Evolutionary conservation across 2,113 vertebrate genomes (phyloP), one percentile per base, ranked within the genome.

Genomic region (Ochotona curzoniae): DNA sequence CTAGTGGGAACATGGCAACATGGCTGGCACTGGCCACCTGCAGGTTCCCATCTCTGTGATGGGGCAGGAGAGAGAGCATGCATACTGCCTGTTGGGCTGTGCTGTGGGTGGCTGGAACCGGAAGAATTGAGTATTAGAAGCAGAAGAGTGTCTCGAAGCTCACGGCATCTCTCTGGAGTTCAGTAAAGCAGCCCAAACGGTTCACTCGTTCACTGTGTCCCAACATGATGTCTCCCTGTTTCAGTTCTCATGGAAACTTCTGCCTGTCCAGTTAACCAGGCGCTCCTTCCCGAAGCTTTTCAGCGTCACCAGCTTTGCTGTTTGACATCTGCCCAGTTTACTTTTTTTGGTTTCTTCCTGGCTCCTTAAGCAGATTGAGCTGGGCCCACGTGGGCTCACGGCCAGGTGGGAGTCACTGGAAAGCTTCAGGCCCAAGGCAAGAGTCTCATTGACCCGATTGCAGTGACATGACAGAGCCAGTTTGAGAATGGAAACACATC

Each of bases 271-370:
- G 30, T 76, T 87, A 87, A 75, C 91, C 66, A 2, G 7, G 81
- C 3, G 12, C 78, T 84, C 25, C 17, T 64, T 63, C 91, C 66
- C 7, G 0, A 66, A 61, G 63, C 49, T 10, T 78, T 87, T 71
- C 15, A 30, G 44, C 26, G 18, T 89, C 81, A n/a, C 38, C 38
- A 57, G n/a, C 57, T 70, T 86, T 81, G 80, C 49, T 83, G 73
- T 90, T 60, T 18, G 78, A 93, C 84, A 83, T 82, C n/a, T 15
- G 78, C 64, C 67, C 54, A 11, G 67, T 89, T 75, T 64, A 38
- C 20, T 69, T 70, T 83, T 74, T 91, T 23, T 32, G 38, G 67
- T 73, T n/a, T 30, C 51, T 78, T 78, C 64, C 69, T 38, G 64
- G 26, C 1, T 30, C 75, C 21, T 83, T 87, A 57, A 60, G 70